These are phyloP conservation scores for Patella pellucida DNA, from an alignment of 2,888 invertebrate species.

Conservation along the genomic window DNA sequence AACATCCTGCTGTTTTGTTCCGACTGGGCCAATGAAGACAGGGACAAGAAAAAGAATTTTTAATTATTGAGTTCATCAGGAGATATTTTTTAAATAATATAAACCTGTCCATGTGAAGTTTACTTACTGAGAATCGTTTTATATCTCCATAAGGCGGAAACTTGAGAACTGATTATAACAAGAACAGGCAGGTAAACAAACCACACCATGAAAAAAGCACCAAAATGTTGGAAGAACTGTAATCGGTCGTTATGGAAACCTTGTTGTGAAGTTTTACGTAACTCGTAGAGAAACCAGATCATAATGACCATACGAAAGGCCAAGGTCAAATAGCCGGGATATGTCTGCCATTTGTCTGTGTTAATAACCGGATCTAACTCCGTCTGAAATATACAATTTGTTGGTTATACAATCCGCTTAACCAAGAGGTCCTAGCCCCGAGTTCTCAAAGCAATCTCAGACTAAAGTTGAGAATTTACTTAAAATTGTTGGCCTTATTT, in stretches of 20 bases:
- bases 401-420: too few relatives aligned
- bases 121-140: conserved; percentile 89
- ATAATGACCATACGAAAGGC: conserved; percentile 87
- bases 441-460: too few relatives aligned
- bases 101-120: neutral
- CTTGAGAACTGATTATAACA: conserved; percentile 91
- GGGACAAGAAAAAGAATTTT: too few relatives aligned
- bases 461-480: too few relatives aligned
- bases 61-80: too few relatives aligned
- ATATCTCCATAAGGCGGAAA: conserved; percentile 94
- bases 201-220: conserved; percentile 97
- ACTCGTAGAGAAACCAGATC: conserved; percentile 86
- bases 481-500: too few relatives aligned
- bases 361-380: conserved; percentile 97
- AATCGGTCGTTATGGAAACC: conserved; percentile 87
- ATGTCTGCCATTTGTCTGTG: conserved; percentile 96
- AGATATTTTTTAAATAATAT: too few relatives aligned
- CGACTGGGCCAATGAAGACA: too few relatives aligned
- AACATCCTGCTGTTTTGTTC: too few relatives aligned
- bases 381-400: conserved; percentile 76
- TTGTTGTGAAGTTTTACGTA: conserved; percentile 82
- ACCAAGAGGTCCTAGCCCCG: too few relatives aligned
- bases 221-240: conserved; percentile 95
- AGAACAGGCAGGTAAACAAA: conserved; percentile 96
- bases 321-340: conserved; percentile 96